A percentile compares a stretch with the other conserved stretches of the same genome.
Conservation (phyloP, 2,113 vertebrate genomes). For the Parus major region DNA sequence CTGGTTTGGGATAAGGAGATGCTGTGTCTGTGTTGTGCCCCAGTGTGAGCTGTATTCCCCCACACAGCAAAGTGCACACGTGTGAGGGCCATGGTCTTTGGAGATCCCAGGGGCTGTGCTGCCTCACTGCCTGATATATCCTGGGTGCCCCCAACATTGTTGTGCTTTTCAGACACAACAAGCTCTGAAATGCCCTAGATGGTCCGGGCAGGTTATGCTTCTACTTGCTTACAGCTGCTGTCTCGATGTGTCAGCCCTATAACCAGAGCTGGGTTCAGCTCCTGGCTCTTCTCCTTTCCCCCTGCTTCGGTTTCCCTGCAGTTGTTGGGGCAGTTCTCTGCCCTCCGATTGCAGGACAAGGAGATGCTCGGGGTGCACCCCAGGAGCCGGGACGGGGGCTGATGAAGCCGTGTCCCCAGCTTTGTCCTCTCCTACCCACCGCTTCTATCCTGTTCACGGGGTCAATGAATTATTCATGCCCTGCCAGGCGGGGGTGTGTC, state of each 20-base stretch:
- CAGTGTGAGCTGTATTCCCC: rapidly evolving
- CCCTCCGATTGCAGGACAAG: background rate
- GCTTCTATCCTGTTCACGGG: background rate
- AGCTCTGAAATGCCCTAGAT: background rate
- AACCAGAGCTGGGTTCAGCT: background rate
- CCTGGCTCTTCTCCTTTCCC: background rate
- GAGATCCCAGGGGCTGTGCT: background rate
- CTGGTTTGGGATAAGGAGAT: background rate
- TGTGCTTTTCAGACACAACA: background rate
- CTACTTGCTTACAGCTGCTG: background rate
- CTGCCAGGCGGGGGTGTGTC: background rate
- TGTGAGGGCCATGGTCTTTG: background rate
- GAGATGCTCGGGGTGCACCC: background rate
- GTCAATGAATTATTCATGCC: background rate
- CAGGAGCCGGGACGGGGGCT: rapidly evolving
- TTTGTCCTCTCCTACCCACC: background rate
- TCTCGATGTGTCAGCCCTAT: rapidly evolving
- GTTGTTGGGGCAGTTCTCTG: background rate
- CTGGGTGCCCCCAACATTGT: background rate
- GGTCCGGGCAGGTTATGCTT: background rate
- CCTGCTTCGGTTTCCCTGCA: background rate
- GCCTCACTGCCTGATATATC: background rate
- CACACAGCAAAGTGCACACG: rapidly evolving
- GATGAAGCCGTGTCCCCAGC: background rate
- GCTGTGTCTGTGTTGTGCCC: background rate